These are phyloP conservation scores for Microplitis manilae DNA, from an alignment of 2,888 invertebrate genomes.

Conservation along the genomic window DNA sequence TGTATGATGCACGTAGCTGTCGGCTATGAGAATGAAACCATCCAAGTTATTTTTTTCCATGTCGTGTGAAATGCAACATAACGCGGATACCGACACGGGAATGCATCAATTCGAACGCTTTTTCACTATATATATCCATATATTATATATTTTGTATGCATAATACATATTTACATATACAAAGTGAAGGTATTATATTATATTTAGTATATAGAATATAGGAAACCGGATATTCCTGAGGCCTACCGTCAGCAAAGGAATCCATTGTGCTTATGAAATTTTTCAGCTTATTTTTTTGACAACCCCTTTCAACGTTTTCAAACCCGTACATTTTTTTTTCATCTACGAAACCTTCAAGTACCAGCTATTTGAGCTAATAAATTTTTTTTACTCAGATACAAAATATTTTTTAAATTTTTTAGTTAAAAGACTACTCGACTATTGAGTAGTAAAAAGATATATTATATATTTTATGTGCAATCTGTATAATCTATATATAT, in stretches of 20 bases:
- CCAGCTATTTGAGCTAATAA: background rate
- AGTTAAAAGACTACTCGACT: too few relatives aligned
- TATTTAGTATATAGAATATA: conserved; percentile 22
- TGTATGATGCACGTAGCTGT: conserved; percentile 5
- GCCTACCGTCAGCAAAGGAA: conserved; percentile 30
- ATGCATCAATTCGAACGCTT: conserved; percentile 29
- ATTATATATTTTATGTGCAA: too few relatives aligned
- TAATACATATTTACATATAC: background rate
- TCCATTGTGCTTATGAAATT: conserved; percentile 40
- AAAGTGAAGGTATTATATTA: conserved; percentile 8
- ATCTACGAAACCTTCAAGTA: background rate
- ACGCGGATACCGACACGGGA: conserved; percentile 43
- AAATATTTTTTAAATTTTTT: too few relatives aligned
- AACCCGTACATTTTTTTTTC: conserved; percentile 12
- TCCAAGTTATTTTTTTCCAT: conserved; percentile 51
- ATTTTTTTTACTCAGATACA: background rate
- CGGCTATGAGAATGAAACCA: conserved; percentile 57
- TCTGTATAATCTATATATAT: too few relatives aligned
- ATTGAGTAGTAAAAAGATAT: too few relatives aligned
- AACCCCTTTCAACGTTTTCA: background rate
- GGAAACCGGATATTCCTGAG: conserved; percentile 66
- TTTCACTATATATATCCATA: background rate
- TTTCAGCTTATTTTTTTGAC: conserved; percentile 11
- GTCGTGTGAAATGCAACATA: conserved; percentile 49
- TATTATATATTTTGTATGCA: background rate